Conservation (phyloP, 2,888 invertebrate species). For the Cheilosia vernalis region DNA sequence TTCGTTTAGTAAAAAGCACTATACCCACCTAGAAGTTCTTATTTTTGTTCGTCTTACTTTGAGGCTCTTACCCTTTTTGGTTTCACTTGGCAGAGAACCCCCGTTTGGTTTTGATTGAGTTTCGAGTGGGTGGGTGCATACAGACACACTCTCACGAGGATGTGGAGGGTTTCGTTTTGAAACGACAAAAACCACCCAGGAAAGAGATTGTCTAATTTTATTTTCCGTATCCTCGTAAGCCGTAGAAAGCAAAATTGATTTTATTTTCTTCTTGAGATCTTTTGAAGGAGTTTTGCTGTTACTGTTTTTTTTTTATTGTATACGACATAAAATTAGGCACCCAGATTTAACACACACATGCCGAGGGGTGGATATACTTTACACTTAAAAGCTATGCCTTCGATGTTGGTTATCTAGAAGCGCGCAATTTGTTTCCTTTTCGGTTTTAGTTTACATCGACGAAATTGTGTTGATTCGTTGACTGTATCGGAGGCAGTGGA, state of each 20-base stretch:
- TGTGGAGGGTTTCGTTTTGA: conserved; percentile 14
- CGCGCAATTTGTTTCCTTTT: too few species aligned
- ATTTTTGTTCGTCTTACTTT: conserved; percentile 21
- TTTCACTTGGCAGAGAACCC: background rate
- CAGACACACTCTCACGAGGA: background rate
- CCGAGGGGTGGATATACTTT: too few species aligned
- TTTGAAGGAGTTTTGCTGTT: background rate
- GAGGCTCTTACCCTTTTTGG: background rate
- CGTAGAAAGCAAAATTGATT: conserved; percentile 44
- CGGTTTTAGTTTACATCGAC: too few species aligned
- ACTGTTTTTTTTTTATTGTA: too few species aligned
- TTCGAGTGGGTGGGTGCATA: background rate
- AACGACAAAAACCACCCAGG: conserved; percentile 45
- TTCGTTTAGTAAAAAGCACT: conserved; percentile 25
- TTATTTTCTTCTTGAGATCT: conserved; percentile 28
- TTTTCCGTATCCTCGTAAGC: conserved; percentile 50
- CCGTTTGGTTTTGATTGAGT: conserved; percentile 26
- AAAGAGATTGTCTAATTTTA: conserved; percentile 49
- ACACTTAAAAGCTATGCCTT: too few species aligned
- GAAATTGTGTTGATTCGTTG: too few species aligned
- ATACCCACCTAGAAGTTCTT: background rate
- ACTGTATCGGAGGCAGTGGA: too few species aligned
- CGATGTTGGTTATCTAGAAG: too few species aligned
- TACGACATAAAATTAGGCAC: conserved; percentile 19
- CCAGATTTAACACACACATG: conserved; percentile 19